Evolutionary conservation across 2,113 vertebrate species (phyloP), one percentile per base, ranked within the genome.

Genomic region (Zosterops borbonicus): DNA sequence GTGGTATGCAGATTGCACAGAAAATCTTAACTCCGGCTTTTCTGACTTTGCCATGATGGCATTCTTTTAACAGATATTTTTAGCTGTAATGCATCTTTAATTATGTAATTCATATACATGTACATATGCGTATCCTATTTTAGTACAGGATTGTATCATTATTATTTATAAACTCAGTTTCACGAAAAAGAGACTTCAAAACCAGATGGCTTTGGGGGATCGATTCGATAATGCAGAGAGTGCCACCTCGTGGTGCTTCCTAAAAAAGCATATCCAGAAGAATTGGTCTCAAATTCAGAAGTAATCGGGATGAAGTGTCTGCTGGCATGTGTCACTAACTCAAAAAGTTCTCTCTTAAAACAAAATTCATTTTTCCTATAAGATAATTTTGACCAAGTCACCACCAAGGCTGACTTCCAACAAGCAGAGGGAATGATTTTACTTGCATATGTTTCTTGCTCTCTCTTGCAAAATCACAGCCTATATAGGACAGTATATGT

Each of bases 41-140:
- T 63, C 92, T 89, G 85, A 83, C 67, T 96, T 91, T n/a, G 20
- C 16, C n/a, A 19, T 31, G 46, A 76, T 47, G 47, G 35, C 64
- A 64, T 60, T 92, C 55, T 95, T 88, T 74, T 67, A 95, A 60
- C 29, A 52, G 68, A 27, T 90, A 91, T 90, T 91, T 96, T 96
- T 90, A 96, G 68, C 71, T 71, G 47, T 47, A 89, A 94, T 89
- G 73, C 35, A 89, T 89, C 80, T 87, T 94, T 89, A 93, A 93
- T 89, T 94, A 97, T 84, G 76, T 78, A 93, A 95, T 84, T 94
- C 83, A 78, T 92, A 89, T 52, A 89, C 58, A 90, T 58, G 64
- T 83, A 70, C 74, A 95, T 88, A 91, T 88, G 89, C 44, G 14
- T 46, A 89, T 62, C 46, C 52, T 89, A 76, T 91, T 93, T 97